These are phyloP conservation scores for Pelobates fuscus DNA, from an alignment of 2,113 vertebrate species.

Conservation along the genomic window DNA sequence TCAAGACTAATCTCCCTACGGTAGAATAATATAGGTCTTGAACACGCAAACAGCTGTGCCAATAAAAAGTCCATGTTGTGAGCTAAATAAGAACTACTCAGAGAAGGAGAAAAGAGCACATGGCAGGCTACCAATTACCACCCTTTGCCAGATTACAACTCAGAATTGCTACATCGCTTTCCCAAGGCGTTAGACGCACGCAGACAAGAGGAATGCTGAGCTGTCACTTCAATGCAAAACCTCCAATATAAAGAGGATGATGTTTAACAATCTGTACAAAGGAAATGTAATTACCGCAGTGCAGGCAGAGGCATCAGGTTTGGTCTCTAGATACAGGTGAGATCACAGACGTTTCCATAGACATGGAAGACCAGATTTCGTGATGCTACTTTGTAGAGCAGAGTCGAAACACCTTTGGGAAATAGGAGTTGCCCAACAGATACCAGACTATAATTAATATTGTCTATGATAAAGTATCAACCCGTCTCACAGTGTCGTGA, in stretches of 20 bases:
- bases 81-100: conserved; percentile 32
- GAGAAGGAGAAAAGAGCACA: conserved; percentile 14
- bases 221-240: conserved; percentile 2
- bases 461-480: too few species aligned
- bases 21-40: conserved; percentile 11
- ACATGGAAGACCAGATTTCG: too few species aligned
- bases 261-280: conserved; percentile 16
- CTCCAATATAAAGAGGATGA: conserved; percentile 11
- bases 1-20: conserved; percentile 2
- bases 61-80: conserved; percentile 26
- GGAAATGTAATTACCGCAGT: too few species aligned
- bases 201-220: conserved; percentile 2
- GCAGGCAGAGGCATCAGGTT: too few species aligned
- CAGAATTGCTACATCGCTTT: not conserved
- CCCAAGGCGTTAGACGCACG: not conserved
- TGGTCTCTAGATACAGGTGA: too few species aligned
- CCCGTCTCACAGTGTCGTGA: too few species aligned
- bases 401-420: too few species aligned
- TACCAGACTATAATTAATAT: too few species aligned
- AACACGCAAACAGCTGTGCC: conserved; percentile 34
- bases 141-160: conserved; percentile 26
- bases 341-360: too few species aligned
- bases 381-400: too few species aligned
- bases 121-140: conserved; percentile 31
- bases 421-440: too few species aligned